phyloP scores from a whole-genome alignment of 35 echinoderm and acorn worm genomes.

The Antedon bifida region DNA sequence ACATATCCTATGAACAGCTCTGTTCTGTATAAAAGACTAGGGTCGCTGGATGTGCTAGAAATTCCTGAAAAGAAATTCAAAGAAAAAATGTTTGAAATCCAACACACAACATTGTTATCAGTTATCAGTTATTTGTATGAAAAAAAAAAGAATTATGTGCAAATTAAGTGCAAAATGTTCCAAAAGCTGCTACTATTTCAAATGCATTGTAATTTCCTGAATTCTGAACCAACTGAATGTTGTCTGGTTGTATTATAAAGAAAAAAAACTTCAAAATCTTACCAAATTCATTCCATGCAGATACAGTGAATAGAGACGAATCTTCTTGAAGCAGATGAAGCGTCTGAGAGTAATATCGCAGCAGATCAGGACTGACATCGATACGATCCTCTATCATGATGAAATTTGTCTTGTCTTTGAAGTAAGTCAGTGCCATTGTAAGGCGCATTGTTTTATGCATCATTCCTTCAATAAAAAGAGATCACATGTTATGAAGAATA shows the following conservation, averaged over 20 bases:
- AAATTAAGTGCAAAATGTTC: no score
- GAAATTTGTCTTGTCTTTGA: conserved; percentile 30
- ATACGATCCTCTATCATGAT: conserved; percentile 71
- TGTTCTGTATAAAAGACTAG: neutral
- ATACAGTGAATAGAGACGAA: conserved; percentile 41
- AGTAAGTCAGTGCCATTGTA: conserved; percentile 21
- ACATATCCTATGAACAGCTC: neutral
- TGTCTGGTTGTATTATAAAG: neutral
- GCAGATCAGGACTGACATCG: conserved; percentile 75
- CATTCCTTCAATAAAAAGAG: conserved; percentile 10
- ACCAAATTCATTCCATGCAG: conserved; percentile 92
- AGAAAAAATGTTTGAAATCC: neutral
- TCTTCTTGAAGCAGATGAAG: conserved; percentile 63
- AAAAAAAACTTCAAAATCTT: conserved; percentile 8
- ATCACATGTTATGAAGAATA: neutral
- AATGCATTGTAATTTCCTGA: no score
- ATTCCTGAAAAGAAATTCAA: neutral
- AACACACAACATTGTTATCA: no score
- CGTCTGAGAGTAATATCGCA: conserved; percentile 77
- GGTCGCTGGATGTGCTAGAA: neutral
- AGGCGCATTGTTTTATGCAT: conserved; percentile 25
- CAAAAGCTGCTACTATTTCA: no score
- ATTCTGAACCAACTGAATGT: no score
- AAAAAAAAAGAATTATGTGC: no score
- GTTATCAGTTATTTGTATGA: no score